phyloP scores from a whole-genome alignment of 2,113 vertebrate genomes.

The human (Homo sapiens) region DNA sequence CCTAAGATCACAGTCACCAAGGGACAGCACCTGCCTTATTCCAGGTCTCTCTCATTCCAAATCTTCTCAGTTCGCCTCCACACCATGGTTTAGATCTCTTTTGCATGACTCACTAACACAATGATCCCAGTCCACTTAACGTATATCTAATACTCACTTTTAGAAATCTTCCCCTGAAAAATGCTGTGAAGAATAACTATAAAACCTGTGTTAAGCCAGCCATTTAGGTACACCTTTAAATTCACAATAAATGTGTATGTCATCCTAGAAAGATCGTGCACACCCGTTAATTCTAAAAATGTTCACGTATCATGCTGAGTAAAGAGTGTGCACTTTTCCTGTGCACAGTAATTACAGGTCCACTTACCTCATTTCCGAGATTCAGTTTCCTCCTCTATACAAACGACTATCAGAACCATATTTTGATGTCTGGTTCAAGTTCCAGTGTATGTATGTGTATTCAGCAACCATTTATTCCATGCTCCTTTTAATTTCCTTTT shows the following conservation, averaged over 20 bases:
- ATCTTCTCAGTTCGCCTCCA: neutral
- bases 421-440: conserved; percentile 61
- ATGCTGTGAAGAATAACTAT: neutral
- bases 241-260: neutral
- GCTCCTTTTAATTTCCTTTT: conserved; percentile 59
- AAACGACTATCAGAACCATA: conserved; percentile 59
- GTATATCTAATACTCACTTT: neutral
- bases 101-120: neutral
- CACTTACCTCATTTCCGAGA: conserved; percentile 53
- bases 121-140: neutral
- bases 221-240: conserved; percentile 4
- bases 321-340: neutral
- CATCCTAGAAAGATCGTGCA: neutral
- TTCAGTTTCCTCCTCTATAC: conserved; percentile 60
- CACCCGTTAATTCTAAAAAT: neutral
- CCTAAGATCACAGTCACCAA: neutral
- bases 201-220: neutral
- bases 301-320: neutral
- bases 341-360: neutral
- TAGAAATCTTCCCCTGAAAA: neutral
- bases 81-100: neutral
- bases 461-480: conserved; percentile 59
- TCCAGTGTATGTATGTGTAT: conserved; percentile 27
- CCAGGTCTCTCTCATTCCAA: neutral
- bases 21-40: neutral